phyloP scores from a whole-genome alignment of 2,888 invertebrate species.

The Diplolepis rosae region DNA sequence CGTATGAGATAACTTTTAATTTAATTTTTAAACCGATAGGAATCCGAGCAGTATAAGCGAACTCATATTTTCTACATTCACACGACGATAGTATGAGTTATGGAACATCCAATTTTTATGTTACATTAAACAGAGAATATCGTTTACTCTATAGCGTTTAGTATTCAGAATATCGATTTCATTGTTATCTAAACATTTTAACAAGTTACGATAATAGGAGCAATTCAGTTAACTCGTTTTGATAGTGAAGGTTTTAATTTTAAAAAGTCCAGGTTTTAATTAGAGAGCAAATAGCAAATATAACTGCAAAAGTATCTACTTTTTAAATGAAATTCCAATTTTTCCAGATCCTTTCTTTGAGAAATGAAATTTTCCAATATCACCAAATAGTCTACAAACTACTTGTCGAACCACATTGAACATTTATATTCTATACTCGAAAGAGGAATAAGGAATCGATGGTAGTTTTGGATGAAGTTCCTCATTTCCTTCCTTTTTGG shows the following conservation, averaged over 20 bases:
- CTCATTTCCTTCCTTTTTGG: not conserved
- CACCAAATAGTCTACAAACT: constrained; percentile 18
- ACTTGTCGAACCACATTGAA: not conserved
- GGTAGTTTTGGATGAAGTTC: not conserved
- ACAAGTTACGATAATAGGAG: not conserved
- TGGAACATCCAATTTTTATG: not conserved
- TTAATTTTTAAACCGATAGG: too few relatives aligned
- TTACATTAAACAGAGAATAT: not conserved
- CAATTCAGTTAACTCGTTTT: not conserved
- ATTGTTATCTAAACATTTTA: too few relatives aligned
- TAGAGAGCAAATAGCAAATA: too few relatives aligned
- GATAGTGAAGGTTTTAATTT: not conserved
- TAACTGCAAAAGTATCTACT: too few relatives aligned
- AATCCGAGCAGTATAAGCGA: too few relatives aligned
- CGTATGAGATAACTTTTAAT: too few relatives aligned
- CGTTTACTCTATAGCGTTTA: not conserved
- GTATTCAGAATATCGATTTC: not conserved
- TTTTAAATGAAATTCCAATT: not conserved
- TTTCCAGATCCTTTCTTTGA: not conserved
- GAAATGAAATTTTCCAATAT: not conserved
- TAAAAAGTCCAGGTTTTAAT: not conserved
- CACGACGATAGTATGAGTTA: not conserved
- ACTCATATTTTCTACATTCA: not conserved
- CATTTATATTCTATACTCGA: constrained; percentile 1
- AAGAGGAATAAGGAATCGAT: not conserved